Base-by-base conservation (phyloP, 2,888 invertebrate genomes). In the Nomada ruficornis region DNA sequence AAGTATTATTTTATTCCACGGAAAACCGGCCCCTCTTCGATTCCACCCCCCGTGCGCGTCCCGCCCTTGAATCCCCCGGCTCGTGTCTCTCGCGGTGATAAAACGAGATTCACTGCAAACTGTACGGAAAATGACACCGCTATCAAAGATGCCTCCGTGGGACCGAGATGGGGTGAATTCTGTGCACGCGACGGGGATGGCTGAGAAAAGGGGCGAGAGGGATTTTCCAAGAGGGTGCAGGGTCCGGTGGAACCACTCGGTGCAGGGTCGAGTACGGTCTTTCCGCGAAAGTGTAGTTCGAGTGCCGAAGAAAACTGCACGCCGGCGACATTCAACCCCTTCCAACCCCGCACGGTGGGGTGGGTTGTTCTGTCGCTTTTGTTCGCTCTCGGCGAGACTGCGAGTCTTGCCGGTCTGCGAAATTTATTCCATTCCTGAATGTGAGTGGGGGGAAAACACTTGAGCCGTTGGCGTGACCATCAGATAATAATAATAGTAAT, bases 211-310 rank as follows among this genome's bases (percentile, higher is more conserved):
- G n/a, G 10, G 1, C 52, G 55, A 64, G 44, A 55, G 55, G 20
- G 15, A 3, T 10, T 26, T 60, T 7, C 42, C 18, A 18, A 26
- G 52, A 26, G 54, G 59, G 29, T 54, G 44, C 42, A 70, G 64
- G 67, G 77, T 73, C 77, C 81, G 23, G 59, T 42, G 59, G 54
- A 62, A 75, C 64, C 57, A 67, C 82, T 67, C 73, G 69, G 72
- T 44, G 52, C 11, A 23, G 20, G 77, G 82, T 83, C 77, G 77
- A 83, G 82, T 81, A 59, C 55, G 73, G 72, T 82, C 74, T 67
- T 36, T 36, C 20, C 42, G 60, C 42, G 67, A 71, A 70, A 80
- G 70, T 70, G 55, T 80, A 67, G 7, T 62, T 50, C 67, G 26
- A 50, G 57, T 29, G 15, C 36, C 20, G 55, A 68, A 63, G 75